These are phyloP conservation scores for Hestina assimilis DNA, from an alignment of 1,140 invertebrate species.

Conservation along the genomic window DNA sequence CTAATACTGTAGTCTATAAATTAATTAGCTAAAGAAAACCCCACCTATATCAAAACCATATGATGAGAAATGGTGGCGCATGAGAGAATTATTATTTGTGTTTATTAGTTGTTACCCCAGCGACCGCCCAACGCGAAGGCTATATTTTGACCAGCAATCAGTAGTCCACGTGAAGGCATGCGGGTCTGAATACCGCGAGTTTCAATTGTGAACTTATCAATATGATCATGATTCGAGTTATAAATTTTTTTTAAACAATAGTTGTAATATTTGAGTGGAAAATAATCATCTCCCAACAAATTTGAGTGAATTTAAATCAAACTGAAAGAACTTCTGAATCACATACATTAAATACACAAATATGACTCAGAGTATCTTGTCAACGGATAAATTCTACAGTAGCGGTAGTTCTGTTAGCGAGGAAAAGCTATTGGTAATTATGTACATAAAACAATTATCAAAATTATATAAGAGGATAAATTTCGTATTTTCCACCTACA, in stretches of 20 bases:
- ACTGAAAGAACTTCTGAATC: too few relatives aligned
- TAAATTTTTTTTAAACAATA: too few relatives aligned
- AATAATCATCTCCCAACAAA: neutral
- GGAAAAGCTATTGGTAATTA: slow-evolving; percentile 71
- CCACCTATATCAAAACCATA: neutral
- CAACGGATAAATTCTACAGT: slow-evolving; percentile 54
- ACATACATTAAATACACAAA: too few relatives aligned
- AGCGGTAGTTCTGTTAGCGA: slow-evolving; percentile 59
- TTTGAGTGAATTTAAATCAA: too few relatives aligned
- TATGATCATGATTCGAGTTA: too few relatives aligned
- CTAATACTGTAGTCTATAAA: too few relatives aligned
- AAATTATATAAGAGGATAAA: neutral
- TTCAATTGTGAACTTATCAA: too few relatives aligned
- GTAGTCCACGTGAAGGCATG: slow-evolving; percentile 53
- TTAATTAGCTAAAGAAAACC: too few relatives aligned
- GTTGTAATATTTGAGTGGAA: neutral
- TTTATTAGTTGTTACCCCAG: slow-evolving; percentile 65
- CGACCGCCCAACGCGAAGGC: slow-evolving; percentile 57
- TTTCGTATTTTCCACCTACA: too few relatives aligned
- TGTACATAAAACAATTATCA: too few relatives aligned
- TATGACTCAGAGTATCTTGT: slow-evolving; percentile 66
- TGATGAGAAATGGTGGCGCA: slow-evolving; percentile 33
- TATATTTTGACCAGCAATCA: slow-evolving; percentile 60
- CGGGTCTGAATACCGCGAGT: slow-evolving; percentile 33
- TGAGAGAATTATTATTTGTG: slow-evolving; percentile 72